These are phyloP conservation scores for Crotalus helleri DNA, from an alignment of 2,113 vertebrate species.

Conservation along the genomic window DNA sequence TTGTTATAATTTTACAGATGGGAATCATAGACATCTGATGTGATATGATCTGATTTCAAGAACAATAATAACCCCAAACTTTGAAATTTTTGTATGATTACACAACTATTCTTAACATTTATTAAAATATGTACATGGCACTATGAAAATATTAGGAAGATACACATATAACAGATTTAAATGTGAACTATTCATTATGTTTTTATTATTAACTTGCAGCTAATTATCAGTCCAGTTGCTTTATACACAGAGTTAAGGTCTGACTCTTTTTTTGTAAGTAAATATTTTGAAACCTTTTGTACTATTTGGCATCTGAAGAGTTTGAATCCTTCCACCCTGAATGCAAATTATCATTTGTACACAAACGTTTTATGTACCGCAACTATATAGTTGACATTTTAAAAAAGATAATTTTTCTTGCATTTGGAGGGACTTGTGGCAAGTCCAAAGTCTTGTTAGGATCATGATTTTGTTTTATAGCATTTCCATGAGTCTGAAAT, in stretches of 20 bases:
- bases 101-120: neutral
- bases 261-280: neutral
- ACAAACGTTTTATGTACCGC: neutral
- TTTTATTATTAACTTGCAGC: conserved; percentile 9
- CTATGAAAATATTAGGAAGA: neutral
- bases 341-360: conserved; percentile 7
- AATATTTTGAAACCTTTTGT: neutral
- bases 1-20: neutral
- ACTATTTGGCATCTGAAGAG: conserved; percentile 14
- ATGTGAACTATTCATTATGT: conserved; percentile 9
- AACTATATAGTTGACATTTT: neutral
- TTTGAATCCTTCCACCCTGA: neutral
- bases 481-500: conserved; percentile 58
- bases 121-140: neutral
- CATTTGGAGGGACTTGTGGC: conserved; percentile 34
- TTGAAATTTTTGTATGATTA: neutral
- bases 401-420: conserved; percentile 17
- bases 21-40: neutral
- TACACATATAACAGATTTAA: neutral
- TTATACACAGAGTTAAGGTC: neutral
- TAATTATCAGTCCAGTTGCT: conserved; percentile 22
- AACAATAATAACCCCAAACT: neutral
- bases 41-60: neutral
- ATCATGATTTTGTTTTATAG: conserved; percentile 75
- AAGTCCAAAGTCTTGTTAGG: conserved; percentile 65